phyloP scores from a whole-genome alignment of 2,113 vertebrate species.

The Paramormyrops kingsleyae region DNA sequence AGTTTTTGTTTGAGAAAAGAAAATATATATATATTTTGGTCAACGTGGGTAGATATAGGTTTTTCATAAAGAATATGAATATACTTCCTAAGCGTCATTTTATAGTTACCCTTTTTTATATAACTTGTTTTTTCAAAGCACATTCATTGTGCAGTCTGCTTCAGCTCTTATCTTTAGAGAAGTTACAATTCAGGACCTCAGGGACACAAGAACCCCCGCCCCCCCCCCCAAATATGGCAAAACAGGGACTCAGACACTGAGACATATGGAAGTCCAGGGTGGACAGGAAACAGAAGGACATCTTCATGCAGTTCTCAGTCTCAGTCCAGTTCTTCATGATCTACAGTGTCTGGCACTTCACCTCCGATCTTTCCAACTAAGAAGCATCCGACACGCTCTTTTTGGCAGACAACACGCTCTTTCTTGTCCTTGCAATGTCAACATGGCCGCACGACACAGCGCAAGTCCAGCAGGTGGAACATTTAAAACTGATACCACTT shows the following conservation, averaged over 20 bases:
- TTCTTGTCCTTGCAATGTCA: slow-evolving; percentile 24
- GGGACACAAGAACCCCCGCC: not conserved
- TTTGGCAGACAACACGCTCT: slow-evolving; percentile 17
- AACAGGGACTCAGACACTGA: not conserved
- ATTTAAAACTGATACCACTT: slow-evolving; percentile 73
- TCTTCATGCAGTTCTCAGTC: not conserved
- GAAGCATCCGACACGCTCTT: slow-evolving; percentile 22
- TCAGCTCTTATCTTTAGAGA: not conserved
- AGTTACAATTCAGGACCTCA: not conserved
- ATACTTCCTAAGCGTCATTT: not conserved
- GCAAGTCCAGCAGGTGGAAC: slow-evolving; percentile 29
- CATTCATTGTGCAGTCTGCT: not conserved
- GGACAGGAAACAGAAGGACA: not conserved
- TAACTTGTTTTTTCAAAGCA: not conserved
- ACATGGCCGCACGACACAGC: slow-evolving; percentile 47
- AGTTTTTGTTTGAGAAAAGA: not conserved
- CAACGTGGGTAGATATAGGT: not conserved
- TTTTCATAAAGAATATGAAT: not conserved
- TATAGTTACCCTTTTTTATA: not conserved
- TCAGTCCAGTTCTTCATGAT: not conserved
- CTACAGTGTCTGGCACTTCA: not conserved
- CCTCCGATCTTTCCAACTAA: not conserved
- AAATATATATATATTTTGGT: not conserved
- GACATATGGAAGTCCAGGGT: not conserved
- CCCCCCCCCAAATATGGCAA: not conserved